These are phyloP conservation scores for Aphelenchoides bicaudatus DNA, from an alignment of 2,888 invertebrate species.

Conservation along the genomic window DNA sequence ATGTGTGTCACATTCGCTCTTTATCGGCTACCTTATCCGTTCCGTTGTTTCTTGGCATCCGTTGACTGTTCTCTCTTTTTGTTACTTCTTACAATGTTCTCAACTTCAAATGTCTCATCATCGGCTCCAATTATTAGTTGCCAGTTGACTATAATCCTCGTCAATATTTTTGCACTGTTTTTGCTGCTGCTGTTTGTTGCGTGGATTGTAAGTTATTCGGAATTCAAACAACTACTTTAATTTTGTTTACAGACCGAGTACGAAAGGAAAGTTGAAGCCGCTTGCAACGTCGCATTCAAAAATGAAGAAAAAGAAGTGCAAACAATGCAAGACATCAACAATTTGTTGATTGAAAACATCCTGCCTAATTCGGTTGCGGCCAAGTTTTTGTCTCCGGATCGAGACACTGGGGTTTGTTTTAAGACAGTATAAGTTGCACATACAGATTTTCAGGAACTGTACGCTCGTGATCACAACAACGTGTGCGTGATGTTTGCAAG, in stretches of 20 bases:
- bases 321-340: slow-evolving; percentile 91
- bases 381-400: slow-evolving; percentile 75
- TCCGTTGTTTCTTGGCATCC: slow-evolving; percentile 49
- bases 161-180: slow-evolving; percentile 51
- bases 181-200: slow-evolving; percentile 55
- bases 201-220: slow-evolving; percentile 49
- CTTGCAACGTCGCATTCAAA: slow-evolving; percentile 84
- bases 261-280: slow-evolving; percentile 74
- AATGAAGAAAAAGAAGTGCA: slow-evolving; percentile 92
- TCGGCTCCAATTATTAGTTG: slow-evolving; percentile 47
- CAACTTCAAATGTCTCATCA: slow-evolving; percentile 40
- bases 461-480: slow-evolving; percentile 86
- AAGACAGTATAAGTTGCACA: background rate
- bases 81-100: slow-evolving; percentile 51
- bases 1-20: slow-evolving; percentile 53
- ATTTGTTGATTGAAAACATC: slow-evolving; percentile 90
- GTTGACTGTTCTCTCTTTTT: slow-evolving; percentile 53
- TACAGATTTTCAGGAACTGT: slow-evolving; percentile 72
- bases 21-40: slow-evolving; percentile 53
- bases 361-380: slow-evolving; percentile 91
- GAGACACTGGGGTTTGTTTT: slow-evolving; percentile 69
- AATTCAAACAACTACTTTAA: background rate
- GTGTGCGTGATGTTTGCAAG: slow-evolving; percentile 98
- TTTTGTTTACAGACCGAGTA: slow-evolving; percentile 54
- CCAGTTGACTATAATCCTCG: slow-evolving; percentile 53